phyloP scores from a whole-genome alignment of 1,140 invertebrate species.

The Ptiloglossa arizonensis region DNA sequence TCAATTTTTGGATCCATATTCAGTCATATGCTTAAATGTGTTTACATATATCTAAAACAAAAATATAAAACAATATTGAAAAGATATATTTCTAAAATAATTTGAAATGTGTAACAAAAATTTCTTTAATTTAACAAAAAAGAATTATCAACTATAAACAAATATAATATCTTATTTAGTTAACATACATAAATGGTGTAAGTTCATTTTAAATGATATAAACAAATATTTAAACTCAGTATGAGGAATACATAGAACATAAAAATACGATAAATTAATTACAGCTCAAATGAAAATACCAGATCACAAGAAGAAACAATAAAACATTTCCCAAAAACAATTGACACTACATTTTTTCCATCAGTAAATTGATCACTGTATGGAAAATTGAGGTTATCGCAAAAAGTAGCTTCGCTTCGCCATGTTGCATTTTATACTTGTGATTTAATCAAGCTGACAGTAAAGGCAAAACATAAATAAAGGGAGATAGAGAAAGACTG shows the following conservation, averaged over 20 bases:
- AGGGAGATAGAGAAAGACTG: background rate
- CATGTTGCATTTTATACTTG: slow-evolving; percentile 54
- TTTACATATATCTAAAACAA: slow-evolving; percentile 20
- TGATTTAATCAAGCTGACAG: slow-evolving; percentile 37
- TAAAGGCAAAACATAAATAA: slow-evolving; percentile 33
- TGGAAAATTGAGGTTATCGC: slow-evolving; percentile 49
- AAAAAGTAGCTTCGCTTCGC: slow-evolving; percentile 43
- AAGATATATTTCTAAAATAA: background rate
- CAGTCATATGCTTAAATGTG: slow-evolving; percentile 6
- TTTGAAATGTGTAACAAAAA: background rate
- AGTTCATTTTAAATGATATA: slow-evolving; percentile 1
- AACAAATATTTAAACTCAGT: slow-evolving; percentile 9
- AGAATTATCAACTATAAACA: background rate
- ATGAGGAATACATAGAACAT: background rate
- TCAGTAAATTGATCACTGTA: background rate
- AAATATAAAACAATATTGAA: background rate
- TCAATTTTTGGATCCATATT: slow-evolving; percentile 45
- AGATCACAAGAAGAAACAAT: slow-evolving; percentile 3
- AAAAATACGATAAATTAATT: background rate
- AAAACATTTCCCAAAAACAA: slow-evolving; percentile 28
- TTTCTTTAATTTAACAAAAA: slow-evolving; percentile 3
- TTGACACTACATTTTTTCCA: slow-evolving; percentile 10
- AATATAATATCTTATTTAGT: background rate
- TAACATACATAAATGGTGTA: background rate
- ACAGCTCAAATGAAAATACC: background rate